Conservation (phyloP, 1,140 invertebrate species). For the Carposina sasakii region DNA sequence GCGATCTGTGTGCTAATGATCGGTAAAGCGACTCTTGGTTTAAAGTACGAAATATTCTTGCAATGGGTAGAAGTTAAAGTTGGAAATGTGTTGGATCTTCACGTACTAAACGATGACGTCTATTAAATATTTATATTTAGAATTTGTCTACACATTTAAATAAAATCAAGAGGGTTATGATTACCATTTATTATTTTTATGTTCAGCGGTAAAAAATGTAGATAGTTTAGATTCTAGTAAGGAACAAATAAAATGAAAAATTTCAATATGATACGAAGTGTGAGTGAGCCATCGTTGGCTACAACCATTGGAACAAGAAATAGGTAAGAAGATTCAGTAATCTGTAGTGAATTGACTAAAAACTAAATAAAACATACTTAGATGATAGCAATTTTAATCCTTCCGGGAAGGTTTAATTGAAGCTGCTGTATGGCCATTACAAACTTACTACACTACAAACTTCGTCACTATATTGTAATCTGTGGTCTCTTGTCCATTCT, state of each 20-base stretch:
- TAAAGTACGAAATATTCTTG: too few relatives aligned
- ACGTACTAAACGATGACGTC: not conserved
- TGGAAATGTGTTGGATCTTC: too few relatives aligned
- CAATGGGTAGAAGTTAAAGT: too few relatives aligned
- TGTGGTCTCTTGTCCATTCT: too few relatives aligned
- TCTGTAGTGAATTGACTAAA: too few relatives aligned
- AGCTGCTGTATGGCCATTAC: not conserved
- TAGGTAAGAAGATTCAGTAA: too few relatives aligned
- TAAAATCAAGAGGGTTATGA: not conserved
- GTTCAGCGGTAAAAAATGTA: not conserved
- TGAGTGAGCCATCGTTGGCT: conserved; percentile 41
- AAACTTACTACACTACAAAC: not conserved
- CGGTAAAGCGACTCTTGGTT: too few relatives aligned
- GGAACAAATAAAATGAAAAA: too few relatives aligned
- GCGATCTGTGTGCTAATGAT: too few relatives aligned
- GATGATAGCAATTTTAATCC: not conserved
- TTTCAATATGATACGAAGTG: conserved; percentile 15
- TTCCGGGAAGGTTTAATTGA: not conserved
- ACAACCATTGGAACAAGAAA: conserved; percentile 30
- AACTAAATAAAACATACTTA: not conserved
- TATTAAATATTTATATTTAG: not conserved
- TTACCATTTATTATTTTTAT: too few relatives aligned
- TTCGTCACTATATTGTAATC: not conserved
- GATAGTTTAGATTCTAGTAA: not conserved
- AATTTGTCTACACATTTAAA: not conserved